A percentile compares a stretch with the other conserved stretches of the same genome.
Conservation (phyloP, 2,113 vertebrate genomes). For the Tychaedon coryphoeus region DNA sequence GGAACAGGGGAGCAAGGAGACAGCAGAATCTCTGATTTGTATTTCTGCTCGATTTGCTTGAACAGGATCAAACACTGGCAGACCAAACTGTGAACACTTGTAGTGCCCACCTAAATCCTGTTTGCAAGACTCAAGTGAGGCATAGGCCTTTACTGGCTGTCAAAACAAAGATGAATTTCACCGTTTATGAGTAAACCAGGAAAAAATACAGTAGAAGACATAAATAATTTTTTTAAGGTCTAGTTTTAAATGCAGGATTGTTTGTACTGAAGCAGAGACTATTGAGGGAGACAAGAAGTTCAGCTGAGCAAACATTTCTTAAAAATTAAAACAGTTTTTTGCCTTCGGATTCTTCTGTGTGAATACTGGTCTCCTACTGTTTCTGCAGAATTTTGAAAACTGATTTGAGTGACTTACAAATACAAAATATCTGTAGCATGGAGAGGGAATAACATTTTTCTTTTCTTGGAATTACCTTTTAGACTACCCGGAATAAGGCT, state of each 20-base stretch:
- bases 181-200: background rate
- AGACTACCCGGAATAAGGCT: background rate
- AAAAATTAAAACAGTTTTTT: background rate
- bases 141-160: slow-evolving; percentile 11
- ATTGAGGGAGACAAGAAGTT: background rate
- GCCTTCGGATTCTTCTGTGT: background rate
- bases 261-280: background rate
- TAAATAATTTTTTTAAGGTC: background rate
- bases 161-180: background rate
- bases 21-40: background rate
- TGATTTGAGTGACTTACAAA: background rate
- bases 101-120: background rate
- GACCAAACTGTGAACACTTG: background rate
- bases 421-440: background rate
- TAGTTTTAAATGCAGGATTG: background rate
- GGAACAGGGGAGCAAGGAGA: background rate
- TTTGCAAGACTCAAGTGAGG: slow-evolving; percentile 17
- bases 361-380: background rate
- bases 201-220: background rate
- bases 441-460: background rate
- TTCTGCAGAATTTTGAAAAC: background rate
- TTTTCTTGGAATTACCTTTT: background rate
- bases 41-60: background rate
- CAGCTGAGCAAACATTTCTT: background rate
- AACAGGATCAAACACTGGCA: background rate